These are phyloP conservation scores for Coryphaenoides rupestris DNA, from an alignment of 2,113 vertebrate genomes.

Conservation along the genomic window DNA sequence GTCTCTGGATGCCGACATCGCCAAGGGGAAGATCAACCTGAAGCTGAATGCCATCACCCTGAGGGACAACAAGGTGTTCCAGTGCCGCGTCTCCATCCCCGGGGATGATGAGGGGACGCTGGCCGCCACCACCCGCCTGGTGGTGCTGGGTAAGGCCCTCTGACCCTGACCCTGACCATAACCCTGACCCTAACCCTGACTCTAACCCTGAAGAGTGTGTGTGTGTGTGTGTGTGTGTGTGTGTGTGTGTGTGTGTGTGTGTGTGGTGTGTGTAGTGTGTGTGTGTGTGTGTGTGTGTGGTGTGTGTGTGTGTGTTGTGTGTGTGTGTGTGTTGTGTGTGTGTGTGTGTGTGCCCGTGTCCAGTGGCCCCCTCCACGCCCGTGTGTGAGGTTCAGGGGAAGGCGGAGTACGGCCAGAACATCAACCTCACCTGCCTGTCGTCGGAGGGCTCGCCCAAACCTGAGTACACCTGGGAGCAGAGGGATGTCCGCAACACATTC, in stretches of 20 bases:
- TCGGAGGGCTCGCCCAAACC: conserved; percentile 82
- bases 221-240: no score
- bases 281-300: no score
- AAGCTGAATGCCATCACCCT: conserved; percentile 32
- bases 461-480: conserved; percentile 78
- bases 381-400: conserved; percentile 75
- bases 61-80: conserved; percentile 34
- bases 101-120: conserved; percentile 9
- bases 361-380: conserved; percentile 85
- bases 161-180: no score
- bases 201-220: no score
- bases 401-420: conserved; percentile 73
- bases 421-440: conserved; percentile 83
- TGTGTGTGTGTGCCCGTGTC: not conserved
- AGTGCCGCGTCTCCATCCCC: conserved; percentile 43
- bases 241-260: no score
- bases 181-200: no score
- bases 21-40: conserved; percentile 33
- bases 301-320: no score
- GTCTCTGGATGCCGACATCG: accelerated
- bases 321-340: no score
- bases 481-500: conserved; percentile 42
- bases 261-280: no score
- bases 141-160: conserved; percentile 71
- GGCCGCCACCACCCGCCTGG: conserved; percentile 1